Percentiles rank a stretch among this genome's conserved stretches.
phyloP scores from a whole-genome alignment of 2,888 invertebrate genomes.

The Coelogynopora nodosa region DNA sequence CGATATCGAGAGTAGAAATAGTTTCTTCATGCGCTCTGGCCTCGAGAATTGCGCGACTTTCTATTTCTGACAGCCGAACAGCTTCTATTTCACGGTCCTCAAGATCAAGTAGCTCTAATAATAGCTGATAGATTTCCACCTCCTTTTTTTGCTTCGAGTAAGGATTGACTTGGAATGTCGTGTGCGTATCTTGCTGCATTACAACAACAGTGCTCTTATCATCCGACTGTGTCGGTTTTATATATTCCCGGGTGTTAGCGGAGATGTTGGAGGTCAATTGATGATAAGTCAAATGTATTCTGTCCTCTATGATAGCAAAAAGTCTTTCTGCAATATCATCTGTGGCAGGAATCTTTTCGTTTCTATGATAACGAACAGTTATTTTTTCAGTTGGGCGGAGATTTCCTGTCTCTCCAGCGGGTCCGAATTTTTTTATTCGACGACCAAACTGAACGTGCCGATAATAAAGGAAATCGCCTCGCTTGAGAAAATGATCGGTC shows the following conservation, averaged over 20 bases:
- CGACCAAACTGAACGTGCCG: constrained; percentile 58
- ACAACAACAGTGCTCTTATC: constrained; percentile 48
- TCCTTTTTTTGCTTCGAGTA: constrained; percentile 55
- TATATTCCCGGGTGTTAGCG: constrained; percentile 54
- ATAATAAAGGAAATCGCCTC: constrained; percentile 60
- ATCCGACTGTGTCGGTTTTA: constrained; percentile 54
- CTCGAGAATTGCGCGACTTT: constrained; percentile 57
- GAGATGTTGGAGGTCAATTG: constrained; percentile 58
- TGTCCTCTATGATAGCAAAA: constrained; percentile 57
- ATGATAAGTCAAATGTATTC: constrained; percentile 59
- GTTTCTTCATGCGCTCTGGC: constrained; percentile 58
- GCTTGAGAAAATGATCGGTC: constrained; percentile 58
- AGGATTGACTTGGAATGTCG: constrained; percentile 53
- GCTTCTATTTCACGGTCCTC: constrained; percentile 56
- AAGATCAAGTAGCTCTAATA: constrained; percentile 55
- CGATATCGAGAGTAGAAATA: constrained; percentile 57
- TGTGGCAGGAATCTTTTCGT: constrained; percentile 54
- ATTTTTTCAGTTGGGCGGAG: constrained; percentile 55
- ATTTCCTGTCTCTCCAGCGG: constrained; percentile 52
- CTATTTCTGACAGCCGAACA: constrained; percentile 59
- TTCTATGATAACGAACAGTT: constrained; percentile 56
- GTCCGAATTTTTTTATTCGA: constrained; percentile 59
- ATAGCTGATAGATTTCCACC: constrained; percentile 59
- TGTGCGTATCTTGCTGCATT: constrained; percentile 41
- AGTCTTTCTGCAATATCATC: constrained; percentile 59